phyloP scores from a whole-genome alignment of 1,140 invertebrate species.

The Aphis gossypii region DNA sequence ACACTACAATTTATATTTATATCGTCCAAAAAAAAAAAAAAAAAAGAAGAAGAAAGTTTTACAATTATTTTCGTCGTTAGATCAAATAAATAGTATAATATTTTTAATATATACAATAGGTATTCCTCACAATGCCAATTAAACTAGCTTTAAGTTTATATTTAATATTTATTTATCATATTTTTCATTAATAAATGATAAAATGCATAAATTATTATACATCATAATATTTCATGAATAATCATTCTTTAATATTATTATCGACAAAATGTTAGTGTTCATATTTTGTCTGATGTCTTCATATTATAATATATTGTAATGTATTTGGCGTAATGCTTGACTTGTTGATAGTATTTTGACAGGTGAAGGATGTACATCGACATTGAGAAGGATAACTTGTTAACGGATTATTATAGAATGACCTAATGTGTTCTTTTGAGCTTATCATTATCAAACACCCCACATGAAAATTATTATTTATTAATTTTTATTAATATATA shows the following conservation, averaged over 20 bases:
- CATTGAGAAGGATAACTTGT: neutral
- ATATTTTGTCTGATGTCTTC: neutral
- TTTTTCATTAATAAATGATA: neutral
- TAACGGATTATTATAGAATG: neutral
- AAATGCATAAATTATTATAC: neutral
- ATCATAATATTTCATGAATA: neutral
- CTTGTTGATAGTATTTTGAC: slow-evolving; percentile 9
- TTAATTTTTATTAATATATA: too few relatives aligned
- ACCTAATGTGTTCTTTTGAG: neutral
- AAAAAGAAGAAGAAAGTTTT: neutral
- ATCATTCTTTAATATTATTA: neutral
- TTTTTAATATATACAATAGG: neutral
- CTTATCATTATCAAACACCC: neutral
- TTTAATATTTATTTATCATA: neutral
- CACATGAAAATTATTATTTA: neutral
- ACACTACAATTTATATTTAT: neutral
- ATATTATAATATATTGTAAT: neutral
- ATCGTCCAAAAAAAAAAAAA: neutral
- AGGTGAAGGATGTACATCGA: neutral
- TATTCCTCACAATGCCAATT: neutral
- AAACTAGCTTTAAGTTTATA: neutral
- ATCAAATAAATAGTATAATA: neutral
- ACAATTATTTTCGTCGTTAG: neutral
- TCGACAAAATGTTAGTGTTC: neutral
- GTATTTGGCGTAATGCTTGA: neutral